phyloP scores from a whole-genome alignment of 2,797 vertebrate species.

The Thaleichthys pacificus region DNA sequence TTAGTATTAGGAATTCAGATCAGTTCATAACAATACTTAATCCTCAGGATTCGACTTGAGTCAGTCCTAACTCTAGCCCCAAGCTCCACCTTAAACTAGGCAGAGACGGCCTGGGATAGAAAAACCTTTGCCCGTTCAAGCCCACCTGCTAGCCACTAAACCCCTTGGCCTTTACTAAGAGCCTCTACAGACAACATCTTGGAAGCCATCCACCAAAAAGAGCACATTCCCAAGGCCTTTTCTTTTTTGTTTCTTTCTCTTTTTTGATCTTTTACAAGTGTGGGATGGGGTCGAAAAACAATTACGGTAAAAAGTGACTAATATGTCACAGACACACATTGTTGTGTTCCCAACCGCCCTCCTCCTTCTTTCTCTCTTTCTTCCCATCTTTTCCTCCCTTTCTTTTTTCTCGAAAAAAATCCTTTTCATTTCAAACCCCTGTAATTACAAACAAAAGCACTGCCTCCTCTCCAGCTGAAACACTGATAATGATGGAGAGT shows the following conservation, averaged over 20 bases:
- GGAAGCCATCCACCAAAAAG: conserved; percentile 71
- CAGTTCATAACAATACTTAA: no score
- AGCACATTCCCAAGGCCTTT: conserved; percentile 70
- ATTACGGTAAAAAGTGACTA: conserved; percentile 84
- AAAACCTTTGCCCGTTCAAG: conserved; percentile 56
- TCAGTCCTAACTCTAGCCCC: conserved; percentile 64
- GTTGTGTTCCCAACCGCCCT: conserved; percentile 48
- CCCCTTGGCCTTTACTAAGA: conserved; percentile 70
- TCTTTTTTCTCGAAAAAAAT: conserved; percentile 55
- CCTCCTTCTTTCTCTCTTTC: conserved; percentile 61
- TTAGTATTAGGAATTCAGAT: no score
- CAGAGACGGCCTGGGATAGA: background rate
- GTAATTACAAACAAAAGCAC: conserved; percentile 82
- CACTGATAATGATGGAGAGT: conserved; percentile 77
- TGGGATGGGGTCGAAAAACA: conserved; percentile 78
- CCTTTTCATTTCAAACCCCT: conserved; percentile 73
- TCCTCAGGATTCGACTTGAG: conserved; percentile 28
- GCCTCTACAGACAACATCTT: conserved; percentile 75
- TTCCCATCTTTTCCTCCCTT: conserved; percentile 15
- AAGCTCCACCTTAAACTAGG: conserved; percentile 67
- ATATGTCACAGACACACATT: conserved; percentile 78
- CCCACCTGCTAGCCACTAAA: conserved; percentile 70
- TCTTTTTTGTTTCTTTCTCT: conserved; percentile 52
- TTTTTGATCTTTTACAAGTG: conserved; percentile 63
- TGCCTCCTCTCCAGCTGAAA: conserved; percentile 77